phyloP scores from a whole-genome alignment of 1,140 invertebrate genomes.

The Phortica variegata region DNA sequence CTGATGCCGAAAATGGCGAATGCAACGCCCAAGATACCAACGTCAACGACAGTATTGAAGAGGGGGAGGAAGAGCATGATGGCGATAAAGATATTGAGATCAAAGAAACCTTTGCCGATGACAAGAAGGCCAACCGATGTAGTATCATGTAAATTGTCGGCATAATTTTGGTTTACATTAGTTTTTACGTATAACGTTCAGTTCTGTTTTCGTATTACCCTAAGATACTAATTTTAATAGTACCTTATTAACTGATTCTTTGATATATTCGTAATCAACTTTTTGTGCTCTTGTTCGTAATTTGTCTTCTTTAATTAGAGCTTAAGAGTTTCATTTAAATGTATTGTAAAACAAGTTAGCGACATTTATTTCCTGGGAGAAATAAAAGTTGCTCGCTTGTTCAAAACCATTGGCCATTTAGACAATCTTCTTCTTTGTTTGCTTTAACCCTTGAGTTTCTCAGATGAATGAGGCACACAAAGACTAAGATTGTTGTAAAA shows the following conservation, averaged over 20 bases:
- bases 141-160: conserved; percentile 38
- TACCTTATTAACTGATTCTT: background rate
- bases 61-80: conserved; percentile 4
- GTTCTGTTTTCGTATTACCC: conserved; percentile 11
- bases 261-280: background rate
- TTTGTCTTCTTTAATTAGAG: conserved; percentile 36
- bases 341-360: no score
- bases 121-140: conserved; percentile 33
- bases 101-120: conserved; percentile 9
- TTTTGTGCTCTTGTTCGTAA: conserved; percentile 24
- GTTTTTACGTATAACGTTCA: conserved; percentile 22
- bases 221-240: background rate
- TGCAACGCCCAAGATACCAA: background rate
- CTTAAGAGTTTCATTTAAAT: conserved; percentile 16
- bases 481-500: no score
- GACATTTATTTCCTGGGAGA: no score
- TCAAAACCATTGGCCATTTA: no score
- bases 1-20: conserved; percentile 6
- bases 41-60: conserved; percentile 9
- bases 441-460: no score
- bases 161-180: conserved; percentile 8
- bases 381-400: conserved; percentile 1
- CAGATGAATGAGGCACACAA: no score
- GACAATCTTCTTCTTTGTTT: no score
- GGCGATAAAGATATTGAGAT: conserved; percentile 12